These are phyloP conservation scores for Holacanthella duospinosa DNA, from an alignment of 2,888 invertebrate species.

Conservation along the genomic window DNA sequence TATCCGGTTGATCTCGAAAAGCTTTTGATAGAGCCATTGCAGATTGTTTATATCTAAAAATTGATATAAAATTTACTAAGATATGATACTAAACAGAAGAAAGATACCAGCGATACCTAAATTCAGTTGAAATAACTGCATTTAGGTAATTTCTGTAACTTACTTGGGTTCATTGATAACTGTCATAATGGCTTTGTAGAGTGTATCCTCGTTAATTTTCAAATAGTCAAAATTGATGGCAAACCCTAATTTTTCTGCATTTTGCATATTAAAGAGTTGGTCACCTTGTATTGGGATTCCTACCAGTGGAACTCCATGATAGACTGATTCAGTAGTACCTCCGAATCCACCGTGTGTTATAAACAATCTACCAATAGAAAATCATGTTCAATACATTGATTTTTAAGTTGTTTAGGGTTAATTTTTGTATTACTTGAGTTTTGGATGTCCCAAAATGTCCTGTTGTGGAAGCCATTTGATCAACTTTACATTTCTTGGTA, in stretches of 20 bases:
- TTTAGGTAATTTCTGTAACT: too few species aligned
- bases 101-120: too few species aligned
- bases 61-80: not conserved
- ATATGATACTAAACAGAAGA: too few species aligned
- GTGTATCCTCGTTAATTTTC: slow-evolving; percentile 22
- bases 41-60: slow-evolving; percentile 18
- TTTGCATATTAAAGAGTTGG: slow-evolving; percentile 48
- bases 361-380: slow-evolving; percentile 48
- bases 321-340: slow-evolving; percentile 53
- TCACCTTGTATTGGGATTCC: slow-evolving; percentile 45
- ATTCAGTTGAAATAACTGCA: too few species aligned
- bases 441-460: slow-evolving; percentile 61
- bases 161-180: too few species aligned
- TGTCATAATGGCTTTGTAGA: too few species aligned
- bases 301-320: slow-evolving; percentile 49
- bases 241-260: slow-evolving; percentile 47
- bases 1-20: slow-evolving; percentile 24
- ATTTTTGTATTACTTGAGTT: slow-evolving; percentile 40
- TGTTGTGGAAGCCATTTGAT: slow-evolving; percentile 64
- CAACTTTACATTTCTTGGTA: slow-evolving; percentile 52
- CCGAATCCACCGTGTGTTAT: slow-evolving; percentile 58
- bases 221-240: slow-evolving; percentile 38
- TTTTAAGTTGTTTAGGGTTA: too few species aligned
- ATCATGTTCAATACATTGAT: too few species aligned
- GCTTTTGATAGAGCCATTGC: slow-evolving; percentile 20